Conservation (phyloP, 2,797 vertebrate genomes). For the Euphonia xanthogaster region DNA sequence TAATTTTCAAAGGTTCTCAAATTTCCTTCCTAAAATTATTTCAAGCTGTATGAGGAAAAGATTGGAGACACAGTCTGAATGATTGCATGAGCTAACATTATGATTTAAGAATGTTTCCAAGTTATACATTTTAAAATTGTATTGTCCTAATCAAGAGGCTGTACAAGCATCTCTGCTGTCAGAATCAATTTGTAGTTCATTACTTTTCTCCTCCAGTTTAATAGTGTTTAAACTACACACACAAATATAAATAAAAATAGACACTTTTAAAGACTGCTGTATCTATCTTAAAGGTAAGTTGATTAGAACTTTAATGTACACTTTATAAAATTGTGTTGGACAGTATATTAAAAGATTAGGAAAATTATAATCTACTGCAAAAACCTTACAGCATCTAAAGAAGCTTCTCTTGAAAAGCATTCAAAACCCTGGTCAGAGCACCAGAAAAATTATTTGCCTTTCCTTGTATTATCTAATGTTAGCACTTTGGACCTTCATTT, state of each 20-base stretch:
- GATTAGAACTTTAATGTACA: not conserved
- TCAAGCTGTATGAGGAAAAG: not conserved
- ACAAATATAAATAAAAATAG: not conserved
- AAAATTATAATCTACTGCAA: not conserved
- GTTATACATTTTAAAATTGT: not conserved
- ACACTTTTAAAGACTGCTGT: not conserved
- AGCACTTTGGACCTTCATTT: not conserved
- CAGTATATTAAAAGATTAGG: not conserved
- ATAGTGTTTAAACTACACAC: not conserved
- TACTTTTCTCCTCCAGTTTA: not conserved
- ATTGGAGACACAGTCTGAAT: not conserved
- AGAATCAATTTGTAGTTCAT: not conserved
- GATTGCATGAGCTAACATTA: not conserved
- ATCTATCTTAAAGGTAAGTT: not conserved
- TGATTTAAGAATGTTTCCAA: not conserved
- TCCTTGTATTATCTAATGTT: not conserved
- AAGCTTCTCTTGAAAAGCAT: not conserved
- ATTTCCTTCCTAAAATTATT: constrained; percentile 7
- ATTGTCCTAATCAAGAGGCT: not conserved
- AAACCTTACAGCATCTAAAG: not conserved
- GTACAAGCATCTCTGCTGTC: not conserved
- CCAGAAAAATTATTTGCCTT: not conserved
- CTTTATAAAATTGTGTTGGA: not conserved
- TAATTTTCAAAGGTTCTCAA: not conserved
- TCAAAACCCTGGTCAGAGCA: not conserved